These are phyloP conservation scores for Tinamus guttatus DNA, from an alignment of 2,113 vertebrate species.

Conservation along the genomic window DNA sequence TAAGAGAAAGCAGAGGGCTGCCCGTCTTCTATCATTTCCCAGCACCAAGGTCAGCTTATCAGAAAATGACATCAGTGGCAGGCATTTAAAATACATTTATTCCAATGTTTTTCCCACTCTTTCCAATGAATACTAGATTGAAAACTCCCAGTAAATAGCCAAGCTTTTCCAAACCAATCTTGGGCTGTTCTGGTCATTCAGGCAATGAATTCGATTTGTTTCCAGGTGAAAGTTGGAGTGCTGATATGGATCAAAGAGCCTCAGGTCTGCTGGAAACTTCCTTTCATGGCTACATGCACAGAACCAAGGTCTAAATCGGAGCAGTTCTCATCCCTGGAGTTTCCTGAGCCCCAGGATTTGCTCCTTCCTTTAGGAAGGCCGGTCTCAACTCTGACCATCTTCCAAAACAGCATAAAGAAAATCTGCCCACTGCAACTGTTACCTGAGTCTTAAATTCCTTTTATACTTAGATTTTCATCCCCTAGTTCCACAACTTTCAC, in stretches of 20 bases:
- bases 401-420: not conserved
- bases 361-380: not conserved
- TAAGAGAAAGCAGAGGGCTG: constrained; percentile 50
- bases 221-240: not conserved
- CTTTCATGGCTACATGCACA: not conserved
- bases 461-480: constrained; percentile 40
- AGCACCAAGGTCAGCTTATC: constrained; percentile 74
- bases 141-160: constrained; percentile 52
- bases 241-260: not conserved
- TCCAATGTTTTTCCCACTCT: constrained; percentile 69
- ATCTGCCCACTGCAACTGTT: constrained; percentile 32
- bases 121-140: constrained; percentile 62
- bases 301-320: not conserved
- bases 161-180: constrained; percentile 8
- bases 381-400: not conserved
- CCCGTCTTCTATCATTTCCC: constrained; percentile 66
- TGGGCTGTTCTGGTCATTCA: not conserved
- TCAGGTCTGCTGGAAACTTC: not conserved
- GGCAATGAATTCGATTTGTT: not conserved
- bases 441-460: not conserved
- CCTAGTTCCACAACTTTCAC: constrained; percentile 36
- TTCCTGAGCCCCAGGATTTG: not conserved
- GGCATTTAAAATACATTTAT: constrained; percentile 76
- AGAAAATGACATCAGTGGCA: constrained; percentile 77
- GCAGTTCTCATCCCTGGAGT: not conserved